Percentiles rank a stretch among this genome's conserved stretches.
These are phyloP conservation scores for Scrobipalpa atriplicella DNA, from an alignment of 2,888 invertebrate genomes.

Conservation along the genomic window DNA sequence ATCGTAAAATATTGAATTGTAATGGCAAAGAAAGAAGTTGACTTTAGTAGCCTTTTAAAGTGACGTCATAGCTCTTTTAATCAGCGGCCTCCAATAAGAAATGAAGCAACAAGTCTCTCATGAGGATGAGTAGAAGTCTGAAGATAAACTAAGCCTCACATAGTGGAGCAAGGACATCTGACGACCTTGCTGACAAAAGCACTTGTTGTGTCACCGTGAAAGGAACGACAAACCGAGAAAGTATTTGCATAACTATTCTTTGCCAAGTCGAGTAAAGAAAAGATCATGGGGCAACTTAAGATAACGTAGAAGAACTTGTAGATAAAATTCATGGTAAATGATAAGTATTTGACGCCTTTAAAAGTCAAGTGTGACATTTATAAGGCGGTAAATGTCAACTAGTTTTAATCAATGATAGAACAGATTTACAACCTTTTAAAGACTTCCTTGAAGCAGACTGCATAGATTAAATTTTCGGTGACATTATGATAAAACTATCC, in stretches of 20 bases:
- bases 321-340: background rate
- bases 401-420: background rate
- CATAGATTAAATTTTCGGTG: background rate
- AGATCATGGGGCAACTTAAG: background rate
- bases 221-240: slow-evolving; percentile 25
- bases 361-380: slow-evolving; percentile 10
- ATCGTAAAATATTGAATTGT: background rate
- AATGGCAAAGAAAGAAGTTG: background rate
- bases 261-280: slow-evolving; percentile 8
- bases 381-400: slow-evolving; percentile 11
- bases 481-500: background rate
- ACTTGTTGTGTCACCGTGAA: slow-evolving; percentile 37
- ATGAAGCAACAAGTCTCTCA: slow-evolving; percentile 36
- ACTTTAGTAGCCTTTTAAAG: background rate
- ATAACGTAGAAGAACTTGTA: background rate
- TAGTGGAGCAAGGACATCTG: slow-evolving; percentile 49
- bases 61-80: slow-evolving; percentile 1
- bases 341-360: background rate
- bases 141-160: slow-evolving; percentile 26
- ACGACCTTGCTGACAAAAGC: slow-evolving; percentile 43
- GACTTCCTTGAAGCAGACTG: background rate
- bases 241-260: slow-evolving; percentile 36
- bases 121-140: slow-evolving; percentile 26
- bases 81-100: slow-evolving; percentile 35
- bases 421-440: slow-evolving; percentile 15